phyloP scores from a whole-genome alignment of 1,140 invertebrate genomes.

The Andricus grossulariae region DNA sequence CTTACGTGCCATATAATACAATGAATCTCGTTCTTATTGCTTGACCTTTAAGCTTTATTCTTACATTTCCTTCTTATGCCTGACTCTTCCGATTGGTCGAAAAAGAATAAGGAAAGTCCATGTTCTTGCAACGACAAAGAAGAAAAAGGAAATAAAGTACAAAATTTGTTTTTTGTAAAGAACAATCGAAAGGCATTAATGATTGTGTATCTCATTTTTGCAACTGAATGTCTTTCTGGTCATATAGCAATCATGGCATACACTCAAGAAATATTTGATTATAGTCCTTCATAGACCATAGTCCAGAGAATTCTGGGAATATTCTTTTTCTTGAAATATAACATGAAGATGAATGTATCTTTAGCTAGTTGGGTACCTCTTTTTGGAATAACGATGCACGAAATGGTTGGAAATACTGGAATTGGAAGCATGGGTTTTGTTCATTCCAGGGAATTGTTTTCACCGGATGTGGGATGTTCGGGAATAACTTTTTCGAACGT shows the following conservation, averaged over 20 bases:
- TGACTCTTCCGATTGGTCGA: too few relatives aligned
- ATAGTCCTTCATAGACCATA: background rate
- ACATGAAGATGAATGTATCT: background rate
- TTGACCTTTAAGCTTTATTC: too few relatives aligned
- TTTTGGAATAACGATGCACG: too few relatives aligned
- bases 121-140: too few relatives aligned
- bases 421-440: too few relatives aligned
- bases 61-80: too few relatives aligned
- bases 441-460: background rate
- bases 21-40: too few relatives aligned
- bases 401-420: background rate
- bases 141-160: too few relatives aligned
- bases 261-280: too few relatives aligned
- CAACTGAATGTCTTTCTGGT: background rate
- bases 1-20: too few relatives aligned
- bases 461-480: too few relatives aligned
- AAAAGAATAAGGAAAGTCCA: too few relatives aligned
- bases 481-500: slow-evolving; percentile 5
- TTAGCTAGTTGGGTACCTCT: background rate
- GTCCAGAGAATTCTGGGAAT: background rate
- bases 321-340: slow-evolving; percentile 1
- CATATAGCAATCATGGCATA: background rate
- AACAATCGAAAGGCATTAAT: background rate
- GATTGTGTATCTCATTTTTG: background rate
- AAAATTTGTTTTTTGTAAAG: background rate